Conservation (phyloP, 2,888 invertebrate genomes). For the Proisotoma minuta region DNA sequence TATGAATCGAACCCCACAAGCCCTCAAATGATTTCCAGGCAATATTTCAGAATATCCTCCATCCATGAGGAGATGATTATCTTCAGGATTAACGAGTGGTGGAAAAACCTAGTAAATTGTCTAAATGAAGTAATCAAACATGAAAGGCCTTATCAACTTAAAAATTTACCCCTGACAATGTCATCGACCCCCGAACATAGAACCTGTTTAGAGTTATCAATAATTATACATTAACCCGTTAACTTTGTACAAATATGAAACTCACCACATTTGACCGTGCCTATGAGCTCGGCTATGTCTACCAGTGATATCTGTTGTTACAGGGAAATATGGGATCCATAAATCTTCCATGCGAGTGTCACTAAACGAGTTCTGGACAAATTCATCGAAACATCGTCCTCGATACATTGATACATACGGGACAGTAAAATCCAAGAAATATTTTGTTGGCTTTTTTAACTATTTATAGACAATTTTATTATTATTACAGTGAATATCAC, state of each 20-base stretch:
- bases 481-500: not conserved
- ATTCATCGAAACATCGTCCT: conserved; percentile 33
- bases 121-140: too few species aligned
- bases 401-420: conserved; percentile 26
- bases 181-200: conserved; percentile 33
- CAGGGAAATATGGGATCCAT: conserved; percentile 40
- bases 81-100: conserved; percentile 34
- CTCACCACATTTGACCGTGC: conserved; percentile 33
- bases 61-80: conserved; percentile 40
- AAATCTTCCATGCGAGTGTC: conserved; percentile 43
- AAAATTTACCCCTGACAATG: conserved; percentile 25
- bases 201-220: too few species aligned
- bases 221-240: too few species aligned
- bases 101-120: conserved; percentile 26
- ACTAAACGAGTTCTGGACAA: conserved; percentile 30
- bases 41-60: conserved; percentile 44
- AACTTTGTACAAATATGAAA: too few species aligned
- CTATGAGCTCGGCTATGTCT: conserved; percentile 15
- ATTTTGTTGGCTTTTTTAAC: conserved; percentile 20
- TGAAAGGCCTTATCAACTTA: too few species aligned
- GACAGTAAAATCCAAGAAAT: conserved; percentile 30
- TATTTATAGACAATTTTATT: not conserved
- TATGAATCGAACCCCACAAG: conserved; percentile 3
- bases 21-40: conserved; percentile 22
- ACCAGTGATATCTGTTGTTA: conserved; percentile 25